Conservation (phyloP, 2,888 invertebrate genomes). For the Dioctria rufipes region DNA sequence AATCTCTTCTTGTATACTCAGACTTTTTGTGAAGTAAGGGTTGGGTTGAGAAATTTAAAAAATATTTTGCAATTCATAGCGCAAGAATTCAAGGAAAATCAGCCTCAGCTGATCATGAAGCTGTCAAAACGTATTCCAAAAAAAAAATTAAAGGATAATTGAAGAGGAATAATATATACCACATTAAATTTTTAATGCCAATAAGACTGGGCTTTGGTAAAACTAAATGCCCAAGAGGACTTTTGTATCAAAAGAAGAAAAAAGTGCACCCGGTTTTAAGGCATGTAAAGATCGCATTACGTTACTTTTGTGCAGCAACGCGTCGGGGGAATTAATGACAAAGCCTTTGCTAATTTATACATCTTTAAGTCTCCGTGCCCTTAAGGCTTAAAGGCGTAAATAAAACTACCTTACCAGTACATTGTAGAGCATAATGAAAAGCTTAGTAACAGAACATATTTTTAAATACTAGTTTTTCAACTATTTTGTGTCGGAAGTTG, state of each 20-base stretch:
- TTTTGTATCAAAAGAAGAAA: constrained; percentile 29
- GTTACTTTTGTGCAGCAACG: constrained; percentile 11
- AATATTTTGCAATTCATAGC: too few species aligned
- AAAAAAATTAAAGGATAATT: neutral
- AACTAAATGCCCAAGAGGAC: constrained; percentile 48
- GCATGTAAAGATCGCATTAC: constrained; percentile 17
- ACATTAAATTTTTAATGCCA: constrained; percentile 57
- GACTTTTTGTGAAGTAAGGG: too few species aligned
- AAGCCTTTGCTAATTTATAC: neutral
- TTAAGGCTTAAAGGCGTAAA: neutral
- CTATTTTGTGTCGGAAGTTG: neutral
- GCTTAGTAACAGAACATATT: constrained; percentile 2
- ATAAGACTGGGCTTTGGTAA: constrained; percentile 55
- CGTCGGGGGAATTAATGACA: constrained; percentile 20
- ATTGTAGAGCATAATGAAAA: constrained; percentile 17
- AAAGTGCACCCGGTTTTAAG: constrained; percentile 20
- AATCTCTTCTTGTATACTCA: too few species aligned
- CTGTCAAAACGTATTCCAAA: too few species aligned
- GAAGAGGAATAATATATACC: constrained; percentile 54
- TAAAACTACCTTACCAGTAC: constrained; percentile 10
- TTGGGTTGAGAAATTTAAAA: too few species aligned
- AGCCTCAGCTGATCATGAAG: too few species aligned
- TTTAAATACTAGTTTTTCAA: constrained; percentile 41
- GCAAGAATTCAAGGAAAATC: too few species aligned
- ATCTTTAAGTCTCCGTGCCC: too few species aligned